Conservation (phyloP, 2,797 vertebrate species). For the Denticeps clupeoides region DNA sequence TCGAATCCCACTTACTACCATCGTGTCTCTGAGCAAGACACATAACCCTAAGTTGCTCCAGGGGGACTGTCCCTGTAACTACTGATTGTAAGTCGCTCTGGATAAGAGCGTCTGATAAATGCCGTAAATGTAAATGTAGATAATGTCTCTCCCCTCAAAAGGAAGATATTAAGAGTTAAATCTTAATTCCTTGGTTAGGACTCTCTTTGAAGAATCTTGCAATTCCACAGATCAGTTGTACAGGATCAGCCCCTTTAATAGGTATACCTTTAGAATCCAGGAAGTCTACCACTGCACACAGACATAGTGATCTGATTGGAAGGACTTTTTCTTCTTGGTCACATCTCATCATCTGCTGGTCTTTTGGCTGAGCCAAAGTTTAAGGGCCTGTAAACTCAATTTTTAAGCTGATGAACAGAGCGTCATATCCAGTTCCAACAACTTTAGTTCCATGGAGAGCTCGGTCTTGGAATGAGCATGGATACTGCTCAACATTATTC, state of each 20-base stretch:
- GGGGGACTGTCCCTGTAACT: no score
- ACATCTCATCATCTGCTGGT: conserved; percentile 4
- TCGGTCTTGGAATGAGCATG: conserved; percentile 13
- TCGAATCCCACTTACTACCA: no score
- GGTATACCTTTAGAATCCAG: conserved; percentile 9
- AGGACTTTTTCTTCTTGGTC: background rate
- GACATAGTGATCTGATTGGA: conserved; percentile 9
- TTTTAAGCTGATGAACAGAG: conserved; percentile 14
- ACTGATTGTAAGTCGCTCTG: no score
- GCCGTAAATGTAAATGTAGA: no score
- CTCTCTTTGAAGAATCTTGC: no score
- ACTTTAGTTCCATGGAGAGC: conserved; percentile 10
- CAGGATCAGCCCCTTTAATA: background rate
- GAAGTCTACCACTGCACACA: conserved; percentile 18
- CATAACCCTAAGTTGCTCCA: no score
- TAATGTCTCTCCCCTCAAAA: no score
- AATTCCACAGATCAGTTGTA: conserved; percentile 7
- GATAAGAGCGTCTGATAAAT: no score
- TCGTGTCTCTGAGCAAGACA: no score
- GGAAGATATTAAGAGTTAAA: no score
- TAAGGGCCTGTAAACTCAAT: conserved; percentile 13
- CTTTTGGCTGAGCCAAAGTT: conserved; percentile 10
- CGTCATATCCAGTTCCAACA: conserved; percentile 6
- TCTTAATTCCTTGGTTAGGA: no score
- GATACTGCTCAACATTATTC: no score